Evolutionary conservation across 2,888 invertebrate genomes (phyloP).

Genomic region (Chrysina gloriosa): DNA sequence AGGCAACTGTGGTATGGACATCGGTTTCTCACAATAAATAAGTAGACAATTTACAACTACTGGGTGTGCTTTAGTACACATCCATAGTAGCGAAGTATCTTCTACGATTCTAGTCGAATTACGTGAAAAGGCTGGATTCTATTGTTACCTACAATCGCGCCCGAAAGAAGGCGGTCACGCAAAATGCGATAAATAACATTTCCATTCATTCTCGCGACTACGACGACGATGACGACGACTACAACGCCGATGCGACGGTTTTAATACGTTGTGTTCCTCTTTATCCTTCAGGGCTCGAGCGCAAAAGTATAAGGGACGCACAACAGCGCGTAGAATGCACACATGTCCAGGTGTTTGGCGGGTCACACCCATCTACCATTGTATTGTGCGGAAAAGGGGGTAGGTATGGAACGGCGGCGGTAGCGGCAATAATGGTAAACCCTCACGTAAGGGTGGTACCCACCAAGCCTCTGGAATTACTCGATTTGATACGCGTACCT

Average conservation of each 20-base stretch:
- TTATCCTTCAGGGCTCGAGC: constrained; percentile 22
- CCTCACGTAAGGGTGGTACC: constrained; percentile 59
- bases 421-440: constrained; percentile 25
- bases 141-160: constrained; percentile 36
- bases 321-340: constrained; percentile 11
- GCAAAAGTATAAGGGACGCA: constrained; percentile 17
- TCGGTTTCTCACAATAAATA: constrained; percentile 29
- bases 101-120: constrained; percentile 23
- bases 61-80: neutral
- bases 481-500: constrained; percentile 62
- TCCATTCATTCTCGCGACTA: constrained; percentile 30
- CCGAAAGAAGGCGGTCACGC: constrained; percentile 41
- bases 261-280: constrained; percentile 15
- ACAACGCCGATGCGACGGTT: constrained; percentile 36
- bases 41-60: constrained; percentile 31
- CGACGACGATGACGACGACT: constrained; percentile 22
- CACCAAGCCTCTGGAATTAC: constrained; percentile 64
- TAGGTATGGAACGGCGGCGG: constrained; percentile 27
- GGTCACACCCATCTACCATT: constrained; percentile 49
- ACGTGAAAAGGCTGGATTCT: constrained; percentile 20
- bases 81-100: constrained; percentile 13
- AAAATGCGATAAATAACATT: constrained; percentile 41
- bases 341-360: constrained; percentile 41
- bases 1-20: neutral
- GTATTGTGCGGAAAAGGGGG: constrained; percentile 25